A percentile compares a stretch with the other conserved stretches of the same genome.
phyloP scores from a whole-genome alignment of 2,113 vertebrate genomes.

The Gymnarchus niloticus region DNA sequence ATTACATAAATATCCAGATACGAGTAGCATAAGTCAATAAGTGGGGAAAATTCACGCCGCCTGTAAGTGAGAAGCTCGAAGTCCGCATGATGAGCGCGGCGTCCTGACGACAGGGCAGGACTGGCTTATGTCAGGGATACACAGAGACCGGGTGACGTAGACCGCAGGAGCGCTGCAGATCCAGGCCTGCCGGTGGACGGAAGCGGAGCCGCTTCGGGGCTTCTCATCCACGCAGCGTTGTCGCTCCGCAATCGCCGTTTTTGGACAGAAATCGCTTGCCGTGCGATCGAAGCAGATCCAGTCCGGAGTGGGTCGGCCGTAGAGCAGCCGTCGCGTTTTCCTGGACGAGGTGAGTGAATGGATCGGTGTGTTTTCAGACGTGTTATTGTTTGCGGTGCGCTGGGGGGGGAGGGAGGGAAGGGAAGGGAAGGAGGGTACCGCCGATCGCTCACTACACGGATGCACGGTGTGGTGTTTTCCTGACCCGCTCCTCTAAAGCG shows the following conservation, averaged over 20 bases:
- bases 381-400: constrained; percentile 40
- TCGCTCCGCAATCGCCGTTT: background rate
- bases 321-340: constrained; percentile 43
- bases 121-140: constrained; percentile 55
- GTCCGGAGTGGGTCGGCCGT: background rate
- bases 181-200: constrained; percentile 50
- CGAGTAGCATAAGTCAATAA: too few relatives aligned
- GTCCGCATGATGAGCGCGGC: constrained; percentile 43
- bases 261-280: background rate
- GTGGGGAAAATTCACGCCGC: background rate
- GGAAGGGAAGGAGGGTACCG: constrained; percentile 26
- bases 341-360: constrained; percentile 48
- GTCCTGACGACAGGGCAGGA: constrained; percentile 58
- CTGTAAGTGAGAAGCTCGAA: background rate
- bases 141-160: constrained; percentile 47
- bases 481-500: background rate
- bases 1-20: background rate
- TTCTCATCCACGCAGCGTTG: constrained; percentile 28
- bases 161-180: constrained; percentile 43
- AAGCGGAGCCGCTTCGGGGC: constrained; percentile 37
- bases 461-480: background rate
- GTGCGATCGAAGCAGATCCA: background rate
- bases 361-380: constrained; percentile 23
- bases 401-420: too few relatives aligned
- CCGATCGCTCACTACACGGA: constrained; percentile 25